phyloP scores from a whole-genome alignment of 2,113 vertebrate genomes.

The Mesoclemmys tuberculata region DNA sequence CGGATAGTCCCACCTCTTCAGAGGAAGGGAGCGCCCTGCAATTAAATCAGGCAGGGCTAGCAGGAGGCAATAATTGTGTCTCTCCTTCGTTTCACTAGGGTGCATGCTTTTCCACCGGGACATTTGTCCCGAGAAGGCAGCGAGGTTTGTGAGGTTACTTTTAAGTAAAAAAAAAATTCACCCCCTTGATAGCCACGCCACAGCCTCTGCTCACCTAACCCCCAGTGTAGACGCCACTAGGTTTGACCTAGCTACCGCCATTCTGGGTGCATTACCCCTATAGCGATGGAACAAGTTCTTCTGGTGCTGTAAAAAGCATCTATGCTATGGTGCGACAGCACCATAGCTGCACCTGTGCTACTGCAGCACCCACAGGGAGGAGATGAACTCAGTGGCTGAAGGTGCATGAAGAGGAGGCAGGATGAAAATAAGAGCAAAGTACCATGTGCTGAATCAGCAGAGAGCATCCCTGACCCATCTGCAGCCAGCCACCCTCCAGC shows the following conservation, averaged over 20 bases:
- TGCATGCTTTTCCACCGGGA: neutral
- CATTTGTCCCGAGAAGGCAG: neutral
- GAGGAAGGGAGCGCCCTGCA: neutral
- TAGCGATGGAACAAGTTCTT: too few relatives aligned
- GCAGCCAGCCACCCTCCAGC: neutral
- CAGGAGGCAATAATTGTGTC: too few relatives aligned
- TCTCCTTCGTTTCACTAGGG: neutral
- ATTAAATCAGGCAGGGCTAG: neutral
- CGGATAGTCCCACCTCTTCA: neutral
- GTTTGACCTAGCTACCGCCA: too few relatives aligned
- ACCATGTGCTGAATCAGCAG: too few relatives aligned
- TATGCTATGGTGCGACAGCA: neutral
- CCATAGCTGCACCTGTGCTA: neutral
- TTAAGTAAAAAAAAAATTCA: too few relatives aligned
- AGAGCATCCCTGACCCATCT: neutral
- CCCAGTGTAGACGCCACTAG: too few relatives aligned
- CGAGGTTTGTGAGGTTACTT: too few relatives aligned
- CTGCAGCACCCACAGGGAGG: neutral
- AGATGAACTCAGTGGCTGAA: neutral
- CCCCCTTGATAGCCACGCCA: too few relatives aligned
- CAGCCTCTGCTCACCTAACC: too few relatives aligned
- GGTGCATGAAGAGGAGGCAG: fast-evolving
- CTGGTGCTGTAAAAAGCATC: neutral
- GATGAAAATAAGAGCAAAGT: neutral
- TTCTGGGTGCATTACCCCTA: too few relatives aligned